These are phyloP conservation scores for Phoebastria nigripes DNA, from an alignment of 2,797 vertebrate species.

Conservation along the genomic window DNA sequence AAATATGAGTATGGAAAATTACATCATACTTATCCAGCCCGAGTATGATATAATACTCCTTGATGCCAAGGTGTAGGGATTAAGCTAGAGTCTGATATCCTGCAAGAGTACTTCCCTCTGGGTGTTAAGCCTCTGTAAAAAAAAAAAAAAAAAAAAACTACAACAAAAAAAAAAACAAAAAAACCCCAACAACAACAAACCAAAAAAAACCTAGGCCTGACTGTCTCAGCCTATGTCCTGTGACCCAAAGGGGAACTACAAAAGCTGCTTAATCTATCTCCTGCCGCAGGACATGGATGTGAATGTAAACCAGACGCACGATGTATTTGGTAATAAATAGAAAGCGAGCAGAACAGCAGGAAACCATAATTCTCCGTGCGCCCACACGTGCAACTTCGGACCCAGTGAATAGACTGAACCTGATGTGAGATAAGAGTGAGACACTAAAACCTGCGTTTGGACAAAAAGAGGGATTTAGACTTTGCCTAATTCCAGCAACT, in stretches of 20 bases:
- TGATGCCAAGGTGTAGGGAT: constrained; percentile 49
- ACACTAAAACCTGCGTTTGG: background rate
- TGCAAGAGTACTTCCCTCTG: constrained; percentile 26
- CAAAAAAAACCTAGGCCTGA: background rate
- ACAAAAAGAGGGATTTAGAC: background rate
- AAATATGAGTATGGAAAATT: constrained; percentile 48
- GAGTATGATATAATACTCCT: constrained; percentile 8
- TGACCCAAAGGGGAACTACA: background rate
- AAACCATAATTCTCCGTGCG: background rate
- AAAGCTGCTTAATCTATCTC: background rate
- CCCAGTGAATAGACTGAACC: background rate
- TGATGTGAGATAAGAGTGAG: background rate
- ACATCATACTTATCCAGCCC: background rate
- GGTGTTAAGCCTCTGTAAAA: constrained; percentile 23
- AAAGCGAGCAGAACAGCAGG: background rate
- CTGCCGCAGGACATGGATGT: rapidly evolving
- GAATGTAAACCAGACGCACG: background rate
- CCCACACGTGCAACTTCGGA: rapidly evolving
- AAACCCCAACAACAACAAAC: too few relatives aligned
- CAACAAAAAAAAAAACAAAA: too few relatives aligned
- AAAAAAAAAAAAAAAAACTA: background rate
- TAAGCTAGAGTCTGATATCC: constrained; percentile 34
- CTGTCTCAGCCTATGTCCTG: background rate
- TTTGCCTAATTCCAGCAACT: background rate
- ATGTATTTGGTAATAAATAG: background rate